Evolutionary conservation across 2,113 vertebrate species (phyloP), one percentile per base, ranked within the genome.

Genomic region (Microcebus lehilahytsara): DNA sequence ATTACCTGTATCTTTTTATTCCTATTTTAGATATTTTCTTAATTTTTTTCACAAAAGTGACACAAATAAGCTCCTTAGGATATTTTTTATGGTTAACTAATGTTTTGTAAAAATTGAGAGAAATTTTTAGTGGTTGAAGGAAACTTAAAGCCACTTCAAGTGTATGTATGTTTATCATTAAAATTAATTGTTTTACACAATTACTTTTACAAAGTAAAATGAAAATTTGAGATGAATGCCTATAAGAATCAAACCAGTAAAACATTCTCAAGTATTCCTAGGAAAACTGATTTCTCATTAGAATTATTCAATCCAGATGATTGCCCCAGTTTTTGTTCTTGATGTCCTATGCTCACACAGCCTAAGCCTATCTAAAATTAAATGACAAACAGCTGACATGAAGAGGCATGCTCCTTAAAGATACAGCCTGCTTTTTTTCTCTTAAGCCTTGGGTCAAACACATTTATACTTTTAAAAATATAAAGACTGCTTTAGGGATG

Each of bases 71-170:
- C 62, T 58, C 92, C 42, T 40, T 51, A 49, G 20, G 62, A 32
- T 90, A 89, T 87, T 87, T 92, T 71, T 71, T 56, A 0, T 89
- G 6, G 4, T 96, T 93, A 85, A 56, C 27, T 66, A 37, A n/a
- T 88, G 2, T 85, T 91, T 85, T 12, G 83, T 67, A 74, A 93
- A 91, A 88, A 74, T 78, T 11, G 23, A 58, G 74, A 74, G 71
- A 80, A 91, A 64, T 7, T 23, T 85, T n/a, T 56, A 80, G 32
- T 78, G 58, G 30, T 42, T 85, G 14, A 95, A 56, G 32, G 74
- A 93, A 84, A 95, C 32, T 32, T 84, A 91, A 88, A 96, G 79
- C 7, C 19, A 83, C 25, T 56, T 96, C 10, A 75, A 56, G 11
- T 74, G 0, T 85, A 17, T 56, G 3, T 56, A 46, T 69, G 37